Evolutionary conservation across 2,113 vertebrate species (phyloP).

Genomic region (Strix aluco): DNA sequence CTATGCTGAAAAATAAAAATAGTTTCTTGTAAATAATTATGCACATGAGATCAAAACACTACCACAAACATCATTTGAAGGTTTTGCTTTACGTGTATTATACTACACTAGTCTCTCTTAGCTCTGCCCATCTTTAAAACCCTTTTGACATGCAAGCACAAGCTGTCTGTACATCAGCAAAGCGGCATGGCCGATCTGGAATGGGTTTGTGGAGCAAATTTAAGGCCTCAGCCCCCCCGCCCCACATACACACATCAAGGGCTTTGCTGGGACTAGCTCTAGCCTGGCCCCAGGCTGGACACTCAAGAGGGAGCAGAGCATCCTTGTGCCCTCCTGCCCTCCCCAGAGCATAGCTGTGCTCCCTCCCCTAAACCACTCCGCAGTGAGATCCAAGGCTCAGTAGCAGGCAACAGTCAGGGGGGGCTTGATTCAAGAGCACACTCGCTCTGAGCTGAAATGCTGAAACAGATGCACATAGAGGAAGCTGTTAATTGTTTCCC

Average conservation of each 20-base stretch:
- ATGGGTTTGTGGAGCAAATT: rapidly evolving
- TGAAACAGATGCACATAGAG: neutral
- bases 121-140: neutral
- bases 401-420: neutral
- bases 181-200: neutral
- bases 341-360: rapidly evolving
- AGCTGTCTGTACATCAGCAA: neutral
- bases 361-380: neutral
- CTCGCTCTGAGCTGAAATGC: neutral
- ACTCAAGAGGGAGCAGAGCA: neutral
- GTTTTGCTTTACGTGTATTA: neutral
- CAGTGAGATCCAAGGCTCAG: neutral
- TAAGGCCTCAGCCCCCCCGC: too few species aligned
- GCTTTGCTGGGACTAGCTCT: neutral
- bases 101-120: neutral
- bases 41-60: neutral
- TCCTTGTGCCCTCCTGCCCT: rapidly evolving
- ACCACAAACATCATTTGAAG: neutral
- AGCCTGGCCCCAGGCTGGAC: neutral
- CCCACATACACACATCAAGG: neutral
- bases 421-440: rapidly evolving
- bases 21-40: neutral
- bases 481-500: neutral
- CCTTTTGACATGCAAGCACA: neutral
- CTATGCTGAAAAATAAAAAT: neutral